Evolutionary conservation across 2,113 vertebrate species (phyloP), one percentile per base, ranked within the genome.

Genomic region (Rana temporaria): DNA sequence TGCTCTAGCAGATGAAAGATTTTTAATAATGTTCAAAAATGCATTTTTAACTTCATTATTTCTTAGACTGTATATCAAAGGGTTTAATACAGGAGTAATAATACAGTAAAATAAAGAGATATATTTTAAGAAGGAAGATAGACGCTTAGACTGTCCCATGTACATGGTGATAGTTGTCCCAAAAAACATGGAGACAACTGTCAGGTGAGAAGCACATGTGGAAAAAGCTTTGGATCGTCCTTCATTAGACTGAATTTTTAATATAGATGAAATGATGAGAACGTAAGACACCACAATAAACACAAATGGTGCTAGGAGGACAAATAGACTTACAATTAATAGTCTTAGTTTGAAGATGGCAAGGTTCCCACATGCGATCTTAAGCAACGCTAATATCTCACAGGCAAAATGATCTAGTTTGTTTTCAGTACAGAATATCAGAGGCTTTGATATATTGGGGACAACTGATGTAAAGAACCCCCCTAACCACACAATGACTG

Each of bases 391-490:
- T 19, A 74, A 66, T 1, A 78, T 48, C 30, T 86, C 84, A 0
- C 87, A 86, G 20, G 19, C 68, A 59, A 82, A 85, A 42, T 86
- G 84, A 9, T 85, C 77, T 38, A 86, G 82, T 15, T 76, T 32
- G 0, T 77, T 68, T 20, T 78, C 59, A 4, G 0, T 0, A 9
- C 84, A 84, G 79, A 85, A 86, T 24, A 11, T 8, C 66, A 64
- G 16, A 79, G 34, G 68, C 17, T 48, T 22, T 63, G 73, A 53
- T 4, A 72, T 16, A 32, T 32, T 48, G 22, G 84, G 74, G 0
- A 66, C 30, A 38, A 26, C 67, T 0, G 81, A 56, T 0, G 77
- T 52, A 0, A 73, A 18, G 20, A 73, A 1, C 0, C 81, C 32
- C 1, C 20, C 0, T 8, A 67, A 0, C 0, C 80, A 84, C 16